phyloP scores from a whole-genome alignment of 1,140 invertebrate species.

The Homalodisca vitripennis region DNA sequence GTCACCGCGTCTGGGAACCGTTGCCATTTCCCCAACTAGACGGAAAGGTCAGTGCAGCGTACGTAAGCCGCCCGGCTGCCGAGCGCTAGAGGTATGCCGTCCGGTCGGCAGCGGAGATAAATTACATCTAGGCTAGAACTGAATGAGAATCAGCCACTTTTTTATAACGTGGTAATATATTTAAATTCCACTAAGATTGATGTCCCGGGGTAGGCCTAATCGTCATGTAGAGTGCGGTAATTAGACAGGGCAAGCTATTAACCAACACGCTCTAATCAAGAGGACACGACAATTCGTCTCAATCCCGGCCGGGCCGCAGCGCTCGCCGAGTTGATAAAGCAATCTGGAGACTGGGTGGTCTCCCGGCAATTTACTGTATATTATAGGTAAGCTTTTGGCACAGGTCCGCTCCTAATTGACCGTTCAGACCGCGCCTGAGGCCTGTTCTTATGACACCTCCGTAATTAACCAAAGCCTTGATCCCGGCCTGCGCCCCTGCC shows the following conservation, averaged over 20 bases:
- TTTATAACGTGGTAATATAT: constrained; percentile 12
- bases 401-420: constrained; percentile 11
- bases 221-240: too few relatives aligned
- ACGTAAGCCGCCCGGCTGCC: background rate
- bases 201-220: background rate
- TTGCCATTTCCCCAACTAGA: too few relatives aligned
- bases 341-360: constrained; percentile 11
- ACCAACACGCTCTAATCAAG: background rate
- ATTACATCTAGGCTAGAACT: background rate
- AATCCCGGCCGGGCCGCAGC: background rate
- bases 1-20: too few relatives aligned
- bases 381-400: constrained; percentile 27
- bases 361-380: constrained; percentile 20
- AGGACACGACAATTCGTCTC: constrained; percentile 13
- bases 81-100: too few relatives aligned
- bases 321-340: constrained; percentile 14
- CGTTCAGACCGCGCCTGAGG: constrained; percentile 10
- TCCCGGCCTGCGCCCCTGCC: background rate
- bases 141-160: background rate
- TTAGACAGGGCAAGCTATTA: constrained; percentile 13
- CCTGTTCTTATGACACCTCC: constrained; percentile 24
- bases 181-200: constrained; percentile 15
- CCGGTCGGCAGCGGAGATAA: too few relatives aligned
- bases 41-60: background rate
- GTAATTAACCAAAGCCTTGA: constrained; percentile 1